Percentiles rank a stretch among this genome's conserved stretches.
phyloP scores from a whole-genome alignment of 2,888 invertebrate species.

The Bombyx huttoni region DNA sequence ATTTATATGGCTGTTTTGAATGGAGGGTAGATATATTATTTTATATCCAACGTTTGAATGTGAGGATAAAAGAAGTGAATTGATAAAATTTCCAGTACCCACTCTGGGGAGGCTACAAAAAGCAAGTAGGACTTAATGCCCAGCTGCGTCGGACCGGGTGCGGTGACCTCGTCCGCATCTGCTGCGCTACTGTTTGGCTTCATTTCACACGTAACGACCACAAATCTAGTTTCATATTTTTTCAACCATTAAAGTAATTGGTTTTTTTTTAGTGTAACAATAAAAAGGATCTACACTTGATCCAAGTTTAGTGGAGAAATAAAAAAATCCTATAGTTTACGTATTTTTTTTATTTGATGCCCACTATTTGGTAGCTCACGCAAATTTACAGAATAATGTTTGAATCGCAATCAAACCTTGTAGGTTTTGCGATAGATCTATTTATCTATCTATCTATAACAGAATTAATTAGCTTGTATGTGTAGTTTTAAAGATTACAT shows the following conservation, averaged over 20 bases:
- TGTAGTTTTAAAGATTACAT: no score
- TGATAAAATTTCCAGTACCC: neutral
- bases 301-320: neutral
- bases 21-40: neutral
- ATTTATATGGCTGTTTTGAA: constrained; percentile 6
- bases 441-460: no score
- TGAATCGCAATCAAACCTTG: no score
- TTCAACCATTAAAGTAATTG: constrained; percentile 2
- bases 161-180: constrained; percentile 58
- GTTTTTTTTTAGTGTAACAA: neutral
- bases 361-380: neutral
- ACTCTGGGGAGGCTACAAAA: constrained; percentile 25
- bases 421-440: no score
- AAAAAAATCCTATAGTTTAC: neutral
- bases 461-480: no score
- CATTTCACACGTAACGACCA: constrained; percentile 38
- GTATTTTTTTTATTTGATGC: neutral
- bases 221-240: constrained; percentile 26
- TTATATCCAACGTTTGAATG: neutral
- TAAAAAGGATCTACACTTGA: neutral
- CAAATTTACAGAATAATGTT: no score
- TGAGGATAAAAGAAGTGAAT: neutral
- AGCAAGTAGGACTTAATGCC: constrained; percentile 37
- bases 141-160: constrained; percentile 49
- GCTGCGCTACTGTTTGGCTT: constrained; percentile 35